Conservation (phyloP, 2,113 vertebrate genomes). For the Morone chrysops region DNA sequence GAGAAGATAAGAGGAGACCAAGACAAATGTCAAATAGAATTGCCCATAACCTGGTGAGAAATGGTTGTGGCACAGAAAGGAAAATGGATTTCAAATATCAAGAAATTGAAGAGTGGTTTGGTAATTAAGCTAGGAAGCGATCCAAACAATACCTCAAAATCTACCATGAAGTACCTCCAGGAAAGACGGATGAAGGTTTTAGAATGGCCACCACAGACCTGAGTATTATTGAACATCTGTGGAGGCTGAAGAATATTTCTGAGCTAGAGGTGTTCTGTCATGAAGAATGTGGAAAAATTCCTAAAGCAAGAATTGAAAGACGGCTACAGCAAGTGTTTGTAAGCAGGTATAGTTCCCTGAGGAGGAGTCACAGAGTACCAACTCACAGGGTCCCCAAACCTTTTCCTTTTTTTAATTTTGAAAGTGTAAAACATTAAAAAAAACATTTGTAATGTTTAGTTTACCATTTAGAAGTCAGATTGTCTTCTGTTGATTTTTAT, state of each 20-base stretch:
- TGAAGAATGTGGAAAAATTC: neutral
- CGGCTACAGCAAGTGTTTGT: no score
- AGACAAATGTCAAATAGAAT: no score
- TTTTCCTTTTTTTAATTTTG: no score
- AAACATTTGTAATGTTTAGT: no score
- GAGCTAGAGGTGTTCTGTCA: neutral
- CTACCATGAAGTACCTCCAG: slow-evolving; percentile 14
- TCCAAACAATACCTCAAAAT: neutral
- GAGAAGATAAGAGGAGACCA: no score
- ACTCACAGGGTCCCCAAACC: neutral
- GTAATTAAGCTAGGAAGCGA: neutral
- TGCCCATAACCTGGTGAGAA: no score
- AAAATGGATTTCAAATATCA: neutral
- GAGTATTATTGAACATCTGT: slow-evolving; percentile 12
- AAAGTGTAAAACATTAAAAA: no score
- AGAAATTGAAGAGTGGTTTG: neutral
- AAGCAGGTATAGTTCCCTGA: neutral
- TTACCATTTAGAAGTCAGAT: no score
- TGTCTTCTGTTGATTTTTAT: no score
- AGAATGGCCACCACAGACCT: neutral
- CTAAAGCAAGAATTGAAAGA: neutral
- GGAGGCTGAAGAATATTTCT: slow-evolving; percentile 8
- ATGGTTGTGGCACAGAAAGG: neutral
- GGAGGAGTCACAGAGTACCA: neutral
- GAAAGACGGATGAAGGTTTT: neutral